A percentile compares a stretch with the other conserved stretches of the same genome.
phyloP scores from a whole-genome alignment of 1,140 invertebrate genomes.

The Asbolus verrucosus region DNA sequence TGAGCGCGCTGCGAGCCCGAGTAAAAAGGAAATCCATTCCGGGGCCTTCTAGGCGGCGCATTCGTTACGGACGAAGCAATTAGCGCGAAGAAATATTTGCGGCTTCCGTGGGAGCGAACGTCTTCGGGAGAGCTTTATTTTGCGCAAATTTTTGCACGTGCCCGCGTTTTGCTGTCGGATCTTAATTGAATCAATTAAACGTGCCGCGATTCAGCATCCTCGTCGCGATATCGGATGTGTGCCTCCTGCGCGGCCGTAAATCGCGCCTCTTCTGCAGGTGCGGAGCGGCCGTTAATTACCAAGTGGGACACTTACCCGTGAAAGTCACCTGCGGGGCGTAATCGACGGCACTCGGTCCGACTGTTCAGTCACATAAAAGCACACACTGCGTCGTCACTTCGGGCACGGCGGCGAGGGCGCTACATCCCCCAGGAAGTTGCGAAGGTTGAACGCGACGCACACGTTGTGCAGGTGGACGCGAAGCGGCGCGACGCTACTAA shows the following conservation, averaged over 20 bases:
- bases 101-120: background rate
- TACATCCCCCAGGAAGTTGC: slow-evolving; percentile 22
- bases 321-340: slow-evolving; percentile 15
- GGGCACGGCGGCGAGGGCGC: background rate
- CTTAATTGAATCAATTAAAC: slow-evolving; percentile 45
- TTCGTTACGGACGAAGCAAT: background rate
- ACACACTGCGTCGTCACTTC: background rate
- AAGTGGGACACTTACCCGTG: slow-evolving; percentile 11
- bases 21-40: background rate
- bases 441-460: slow-evolving; percentile 1
- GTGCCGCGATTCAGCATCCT: slow-evolving; percentile 31
- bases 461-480: slow-evolving; percentile 16
- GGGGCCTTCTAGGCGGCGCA: background rate
- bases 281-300: slow-evolving; percentile 8
- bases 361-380: slow-evolving; percentile 8
- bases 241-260: slow-evolving; percentile 27
- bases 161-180: slow-evolving; percentile 12
- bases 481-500: slow-evolving; percentile 32
- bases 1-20: background rate
- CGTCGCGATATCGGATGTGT: slow-evolving; percentile 19
- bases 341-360: background rate
- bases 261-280: slow-evolving; percentile 6
- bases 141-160: slow-evolving; percentile 35
- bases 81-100: background rate
- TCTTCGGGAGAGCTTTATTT: slow-evolving; percentile 7